Base-by-base conservation (phyloP, 2,888 invertebrate species). In the Idaea biselata region DNA sequence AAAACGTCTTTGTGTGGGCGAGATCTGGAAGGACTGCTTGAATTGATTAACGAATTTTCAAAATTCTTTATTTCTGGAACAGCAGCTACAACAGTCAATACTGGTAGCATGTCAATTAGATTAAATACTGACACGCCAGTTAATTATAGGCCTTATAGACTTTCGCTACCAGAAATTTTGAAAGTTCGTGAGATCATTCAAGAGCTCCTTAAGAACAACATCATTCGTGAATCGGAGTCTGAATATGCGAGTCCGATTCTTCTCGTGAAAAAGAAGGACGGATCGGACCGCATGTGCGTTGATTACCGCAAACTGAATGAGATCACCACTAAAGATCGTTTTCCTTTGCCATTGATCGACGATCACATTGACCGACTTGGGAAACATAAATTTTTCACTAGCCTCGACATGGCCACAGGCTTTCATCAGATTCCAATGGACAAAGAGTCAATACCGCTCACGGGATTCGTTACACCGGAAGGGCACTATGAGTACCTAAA, bases 261-360 rank as follows among this genome's bases (percentile, higher is more conserved):
- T 6, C 58, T 71, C 0, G 69, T 71, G 69, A 62, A 1, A 68
- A 70, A 33, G 59, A 61, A 3, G n/a, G 64, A 75, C 0, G 74
- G 75, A n/a, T 70, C 71, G 6, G 71, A 73, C 31, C 31, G 73
- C 7, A 33, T 73, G 53, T 72, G 70, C 14, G 72, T 73, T 0
- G 76, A 74, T 32, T 73, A 57, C 54, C 62, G 73, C 3, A 71
- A 70, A 0, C 31, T 75, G 0, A 76, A 75, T 55, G 7, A 56
- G 0, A 64, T 70, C 0, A 75, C 74, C 0, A 63, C 72, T 2
- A 73, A 71, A 44, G 70, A 75, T 18, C 33, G 72, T 0, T 74
- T 64, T 58, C 75, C 73, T 0, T 17, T 75, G 1, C 72, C 72
- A 0, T 53, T 72, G 7, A 72, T 72, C 0, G 70, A 68, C 2